These are phyloP conservation scores for Cancer borealis DNA, from an alignment of 2,888 invertebrate genomes.

Conservation along the genomic window DNA sequence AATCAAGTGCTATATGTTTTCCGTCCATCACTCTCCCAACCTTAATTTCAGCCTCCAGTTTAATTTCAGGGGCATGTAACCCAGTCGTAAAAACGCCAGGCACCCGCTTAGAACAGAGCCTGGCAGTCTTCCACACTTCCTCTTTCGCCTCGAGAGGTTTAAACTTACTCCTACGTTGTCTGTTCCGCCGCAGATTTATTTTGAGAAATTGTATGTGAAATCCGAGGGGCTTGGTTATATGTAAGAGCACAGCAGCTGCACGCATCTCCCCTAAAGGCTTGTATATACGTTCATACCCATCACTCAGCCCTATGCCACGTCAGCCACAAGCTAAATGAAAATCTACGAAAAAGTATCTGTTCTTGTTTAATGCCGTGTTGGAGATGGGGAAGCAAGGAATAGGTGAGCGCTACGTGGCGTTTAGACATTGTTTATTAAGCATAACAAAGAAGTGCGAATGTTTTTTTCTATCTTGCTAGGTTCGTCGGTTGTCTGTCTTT, in stretches of 20 bases:
- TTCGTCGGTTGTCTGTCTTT: too few relatives aligned
- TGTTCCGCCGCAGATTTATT: neutral
- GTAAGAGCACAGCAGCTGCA: neutral
- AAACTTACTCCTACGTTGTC: neutral
- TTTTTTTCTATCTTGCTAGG: too few relatives aligned
- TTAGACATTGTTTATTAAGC: too few relatives aligned
- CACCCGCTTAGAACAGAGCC: neutral
- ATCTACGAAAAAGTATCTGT: neutral
- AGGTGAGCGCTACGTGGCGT: neutral
- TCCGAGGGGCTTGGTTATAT: neutral
- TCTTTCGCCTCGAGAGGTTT: neutral
- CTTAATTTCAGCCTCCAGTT: neutral
- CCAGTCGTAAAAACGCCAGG: neutral
- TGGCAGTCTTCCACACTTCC: neutral
- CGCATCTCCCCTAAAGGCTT: neutral
- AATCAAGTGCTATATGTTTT: neutral
- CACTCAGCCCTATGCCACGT: neutral
- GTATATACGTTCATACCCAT: neutral
- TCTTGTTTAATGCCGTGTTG: neutral
- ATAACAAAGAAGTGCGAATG: too few relatives aligned
- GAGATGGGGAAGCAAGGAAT: neutral
- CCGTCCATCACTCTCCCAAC: neutral
- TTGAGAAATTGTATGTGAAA: neutral
- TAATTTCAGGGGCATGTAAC: neutral
- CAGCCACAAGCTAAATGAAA: neutral